Evolutionary conservation across 64 coral and sea anemone genomes (phyloP).

Genomic region (Montipora foliosa): DNA sequence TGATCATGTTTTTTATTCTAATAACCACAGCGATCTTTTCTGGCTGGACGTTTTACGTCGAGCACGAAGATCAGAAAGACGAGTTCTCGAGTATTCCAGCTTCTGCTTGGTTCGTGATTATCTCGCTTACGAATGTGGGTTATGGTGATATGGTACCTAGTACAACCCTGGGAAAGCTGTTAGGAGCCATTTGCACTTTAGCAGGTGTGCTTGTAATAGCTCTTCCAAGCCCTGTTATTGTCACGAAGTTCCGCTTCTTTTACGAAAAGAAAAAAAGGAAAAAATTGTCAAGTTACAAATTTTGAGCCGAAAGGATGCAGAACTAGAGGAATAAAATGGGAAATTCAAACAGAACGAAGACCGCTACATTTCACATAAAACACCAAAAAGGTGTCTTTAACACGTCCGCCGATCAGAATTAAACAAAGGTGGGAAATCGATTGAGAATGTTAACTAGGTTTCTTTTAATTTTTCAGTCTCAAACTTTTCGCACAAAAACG

Average conservation of each 20-base stretch:
- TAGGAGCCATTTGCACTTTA: conserved; percentile 69
- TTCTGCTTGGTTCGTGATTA: conserved; percentile 88
- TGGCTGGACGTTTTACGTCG: conserved; percentile 83
- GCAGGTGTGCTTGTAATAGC: conserved; percentile 86
- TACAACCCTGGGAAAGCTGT: conserved; percentile 77
- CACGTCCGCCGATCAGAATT: neutral
- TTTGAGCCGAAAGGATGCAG: neutral
- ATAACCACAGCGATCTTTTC: conserved; percentile 89
- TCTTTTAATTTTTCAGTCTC: neutral
- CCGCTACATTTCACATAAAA: neutral
- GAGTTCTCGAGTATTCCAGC: conserved; percentile 77
- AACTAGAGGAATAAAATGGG: neutral
- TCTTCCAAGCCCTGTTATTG: conserved; percentile 71
- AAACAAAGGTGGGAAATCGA: neutral
- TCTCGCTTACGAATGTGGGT: conserved; percentile 89
- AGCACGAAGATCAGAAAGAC: conserved; percentile 53
- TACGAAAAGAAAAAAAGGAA: conserved; percentile 62
- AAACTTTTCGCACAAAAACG: neutral
- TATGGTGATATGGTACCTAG: conserved; percentile 93
- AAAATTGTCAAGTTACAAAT: conserved; percentile 34
- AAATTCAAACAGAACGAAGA: neutral
- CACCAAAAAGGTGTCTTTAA: neutral
- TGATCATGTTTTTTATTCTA: conserved; percentile 81
- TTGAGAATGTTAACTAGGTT: neutral
- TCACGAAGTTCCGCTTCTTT: conserved; percentile 67